Evolutionary conservation across 1,140 invertebrate genomes (phyloP).

Genomic region (Pararge aegeria): DNA sequence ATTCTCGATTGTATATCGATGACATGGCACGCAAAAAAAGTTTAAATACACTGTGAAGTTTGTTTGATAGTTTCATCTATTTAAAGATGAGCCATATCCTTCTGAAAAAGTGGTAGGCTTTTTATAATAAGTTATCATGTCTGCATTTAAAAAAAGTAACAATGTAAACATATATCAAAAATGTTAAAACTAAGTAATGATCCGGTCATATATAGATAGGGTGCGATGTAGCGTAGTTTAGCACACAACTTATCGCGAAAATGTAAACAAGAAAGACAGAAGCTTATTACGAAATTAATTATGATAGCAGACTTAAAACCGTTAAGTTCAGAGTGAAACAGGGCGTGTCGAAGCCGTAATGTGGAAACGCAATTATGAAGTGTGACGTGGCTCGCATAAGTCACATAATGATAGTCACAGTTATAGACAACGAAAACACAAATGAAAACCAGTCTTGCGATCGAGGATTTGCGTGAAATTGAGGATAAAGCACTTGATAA

Average conservation of each 20-base stretch:
- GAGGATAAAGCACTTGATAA: not conserved
- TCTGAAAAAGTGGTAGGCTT: too few relatives aligned
- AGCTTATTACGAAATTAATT: slow-evolving; percentile 32
- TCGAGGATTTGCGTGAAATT: slow-evolving; percentile 1
- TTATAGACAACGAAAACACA: slow-evolving; percentile 27
- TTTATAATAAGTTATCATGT: too few relatives aligned
- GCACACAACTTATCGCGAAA: not conserved
- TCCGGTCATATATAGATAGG: too few relatives aligned
- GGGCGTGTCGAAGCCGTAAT: slow-evolving; percentile 39
- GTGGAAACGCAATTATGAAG: slow-evolving; percentile 48
- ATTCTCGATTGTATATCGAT: too few relatives aligned
- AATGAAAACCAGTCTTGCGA: not conserved
- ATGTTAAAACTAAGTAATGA: too few relatives aligned
- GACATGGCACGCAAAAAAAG: too few relatives aligned
- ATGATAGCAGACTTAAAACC: slow-evolving; percentile 35
- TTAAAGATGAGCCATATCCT: too few relatives aligned
- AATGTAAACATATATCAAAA: too few relatives aligned
- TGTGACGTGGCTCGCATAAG: slow-evolving; percentile 56
- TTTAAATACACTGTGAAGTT: too few relatives aligned
- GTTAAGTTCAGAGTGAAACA: slow-evolving; percentile 34
- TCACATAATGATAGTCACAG: slow-evolving; percentile 53
- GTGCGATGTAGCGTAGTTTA: too few relatives aligned
- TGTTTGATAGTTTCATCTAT: too few relatives aligned
- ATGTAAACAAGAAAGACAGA: slow-evolving; percentile 22
- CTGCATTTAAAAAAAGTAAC: too few relatives aligned